Evolutionary conservation across 1,140 invertebrate genomes (phyloP).

Genomic region (Drosophila pachea): DNA sequence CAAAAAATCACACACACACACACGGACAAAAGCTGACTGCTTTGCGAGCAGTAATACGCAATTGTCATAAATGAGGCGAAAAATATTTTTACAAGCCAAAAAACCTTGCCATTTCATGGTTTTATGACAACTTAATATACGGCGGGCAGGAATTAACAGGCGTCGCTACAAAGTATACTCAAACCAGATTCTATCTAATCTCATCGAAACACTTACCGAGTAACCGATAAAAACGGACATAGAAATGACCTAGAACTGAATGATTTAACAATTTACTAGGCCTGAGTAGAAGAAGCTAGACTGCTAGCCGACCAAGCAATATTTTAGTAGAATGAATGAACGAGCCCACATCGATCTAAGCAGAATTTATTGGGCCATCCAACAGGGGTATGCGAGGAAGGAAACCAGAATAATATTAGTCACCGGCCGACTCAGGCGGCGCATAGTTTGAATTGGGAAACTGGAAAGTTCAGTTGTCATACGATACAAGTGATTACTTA

Average conservation of each 20-base stretch:
- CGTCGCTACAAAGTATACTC: not conserved
- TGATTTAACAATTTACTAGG: constrained; percentile 4
- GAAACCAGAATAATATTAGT: not conserved
- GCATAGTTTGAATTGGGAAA: not conserved
- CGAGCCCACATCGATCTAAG: too few species aligned
- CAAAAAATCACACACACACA: not conserved
- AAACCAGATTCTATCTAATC: constrained; percentile 10
- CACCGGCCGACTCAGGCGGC: not conserved
- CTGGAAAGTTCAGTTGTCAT: constrained; percentile 18
- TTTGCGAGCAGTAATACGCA: not conserved
- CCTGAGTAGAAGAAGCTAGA: too few species aligned
- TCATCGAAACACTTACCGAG: not conserved
- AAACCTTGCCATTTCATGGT: not conserved
- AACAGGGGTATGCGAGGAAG: too few species aligned
- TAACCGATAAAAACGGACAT: constrained; percentile 17
- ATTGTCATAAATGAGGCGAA: too few species aligned
- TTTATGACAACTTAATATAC: not conserved
- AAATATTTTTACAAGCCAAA: too few species aligned
- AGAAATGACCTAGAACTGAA: constrained; percentile 18
- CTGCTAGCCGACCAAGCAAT: too few species aligned
- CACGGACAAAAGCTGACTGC: constrained; percentile 1
- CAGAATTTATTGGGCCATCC: too few species aligned
- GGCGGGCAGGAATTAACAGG: not conserved
- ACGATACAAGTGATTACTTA: not conserved
- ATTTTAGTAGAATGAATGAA: too few species aligned